Evolutionary conservation across 2,113 vertebrate species (phyloP).

Genomic region (Channa argus): DNA sequence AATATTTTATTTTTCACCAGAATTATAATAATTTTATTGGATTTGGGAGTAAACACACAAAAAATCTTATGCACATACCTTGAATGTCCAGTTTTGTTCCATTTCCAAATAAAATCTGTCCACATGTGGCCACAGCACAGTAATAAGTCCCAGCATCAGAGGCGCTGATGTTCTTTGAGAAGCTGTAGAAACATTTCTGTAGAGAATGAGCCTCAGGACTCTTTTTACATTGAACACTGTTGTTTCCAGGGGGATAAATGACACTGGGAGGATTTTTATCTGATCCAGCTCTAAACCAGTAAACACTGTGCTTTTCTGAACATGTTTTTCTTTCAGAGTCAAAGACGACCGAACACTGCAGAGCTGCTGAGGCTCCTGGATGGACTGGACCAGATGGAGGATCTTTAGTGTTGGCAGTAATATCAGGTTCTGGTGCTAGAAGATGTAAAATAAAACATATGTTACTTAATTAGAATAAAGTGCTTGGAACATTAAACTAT

Average conservation of each 20-base stretch:
- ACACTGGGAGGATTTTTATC: conserved; percentile 2
- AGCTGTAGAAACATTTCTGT: conserved; percentile 13
- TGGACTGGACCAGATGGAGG: not conserved
- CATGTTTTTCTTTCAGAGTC: conserved; percentile 6
- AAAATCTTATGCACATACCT: conserved; percentile 13
- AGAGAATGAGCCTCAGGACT: not conserved
- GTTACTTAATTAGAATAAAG: too few relatives aligned
- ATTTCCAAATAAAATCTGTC: conserved; percentile 39
- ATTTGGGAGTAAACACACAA: too few relatives aligned
- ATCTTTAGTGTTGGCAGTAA: not conserved
- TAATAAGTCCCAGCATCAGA: conserved; percentile 40
- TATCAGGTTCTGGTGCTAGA: conserved; percentile 7
- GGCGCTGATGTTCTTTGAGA: not conserved
- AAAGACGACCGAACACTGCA: conserved; percentile 42
- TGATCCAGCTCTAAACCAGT: conserved; percentile 44
- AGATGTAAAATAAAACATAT: not conserved
- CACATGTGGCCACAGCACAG: too few relatives aligned
- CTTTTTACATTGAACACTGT: not conserved
- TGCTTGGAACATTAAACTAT: too few relatives aligned
- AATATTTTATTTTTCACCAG: too few relatives aligned
- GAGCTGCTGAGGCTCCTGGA: conserved; percentile 36
- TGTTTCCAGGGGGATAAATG: conserved; percentile 1
- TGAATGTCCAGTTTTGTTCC: conserved; percentile 29
- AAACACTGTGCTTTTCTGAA: conserved; percentile 26
- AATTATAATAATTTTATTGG: too few relatives aligned